phyloP scores from a whole-genome alignment of 2,888 invertebrate genomes.

The Drosophila mercatorum region DNA sequence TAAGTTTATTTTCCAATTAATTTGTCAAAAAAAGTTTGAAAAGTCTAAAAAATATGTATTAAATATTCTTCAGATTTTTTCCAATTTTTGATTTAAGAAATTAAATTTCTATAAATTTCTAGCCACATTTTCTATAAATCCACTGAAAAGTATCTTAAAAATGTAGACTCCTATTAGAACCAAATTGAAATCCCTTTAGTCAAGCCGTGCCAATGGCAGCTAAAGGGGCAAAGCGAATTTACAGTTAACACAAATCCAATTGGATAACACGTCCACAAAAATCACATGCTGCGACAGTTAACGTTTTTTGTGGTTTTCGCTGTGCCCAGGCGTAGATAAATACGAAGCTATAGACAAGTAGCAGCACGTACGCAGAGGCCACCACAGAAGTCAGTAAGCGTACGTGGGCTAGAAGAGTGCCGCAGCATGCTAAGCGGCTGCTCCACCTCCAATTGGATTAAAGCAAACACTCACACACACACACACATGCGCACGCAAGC shows the following conservation, averaged over 20 bases:
- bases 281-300: slow-evolving; percentile 46
- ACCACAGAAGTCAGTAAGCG: slow-evolving; percentile 17
- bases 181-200: background rate
- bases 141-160: background rate
- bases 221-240: slow-evolving; percentile 57
- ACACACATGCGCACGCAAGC: slow-evolving; percentile 10
- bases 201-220: slow-evolving; percentile 52
- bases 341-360: slow-evolving; percentile 25
- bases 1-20: too few species aligned
- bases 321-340: slow-evolving; percentile 37
- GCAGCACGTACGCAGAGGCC: slow-evolving; percentile 37
- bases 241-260: slow-evolving; percentile 69
- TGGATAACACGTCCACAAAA: slow-evolving; percentile 58
- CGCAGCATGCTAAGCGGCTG: slow-evolving; percentile 56
- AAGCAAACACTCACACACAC: slow-evolving; percentile 28
- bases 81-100: too few species aligned
- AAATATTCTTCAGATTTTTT: too few species aligned
- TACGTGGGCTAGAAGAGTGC: slow-evolving; percentile 59
- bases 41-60: too few species aligned
- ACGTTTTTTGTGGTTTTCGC: slow-evolving; percentile 11
- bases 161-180: background rate
- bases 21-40: too few species aligned
- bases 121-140: background rate
- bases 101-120: too few species aligned
- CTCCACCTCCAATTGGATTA: slow-evolving; percentile 80